A percentile compares a stretch with the other conserved stretches of the same genome.
Conservation (phyloP, 2,797 vertebrate species). For the Lepus townsendii region DNA sequence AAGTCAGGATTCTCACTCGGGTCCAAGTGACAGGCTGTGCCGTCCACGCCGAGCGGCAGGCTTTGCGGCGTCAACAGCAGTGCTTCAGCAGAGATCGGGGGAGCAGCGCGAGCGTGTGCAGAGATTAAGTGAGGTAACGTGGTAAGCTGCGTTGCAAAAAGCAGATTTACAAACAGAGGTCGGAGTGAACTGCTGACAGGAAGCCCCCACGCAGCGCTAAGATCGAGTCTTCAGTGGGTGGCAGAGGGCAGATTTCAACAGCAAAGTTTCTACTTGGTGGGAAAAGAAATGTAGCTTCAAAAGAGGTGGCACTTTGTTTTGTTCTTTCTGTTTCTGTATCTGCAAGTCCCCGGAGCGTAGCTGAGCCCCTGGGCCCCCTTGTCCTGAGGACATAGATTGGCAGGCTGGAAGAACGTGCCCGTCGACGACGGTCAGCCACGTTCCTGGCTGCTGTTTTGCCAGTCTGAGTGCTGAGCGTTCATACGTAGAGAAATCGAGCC, state of each 20-base stretch:
- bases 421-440: neutral
- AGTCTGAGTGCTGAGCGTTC: neutral
- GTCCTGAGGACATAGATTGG: neutral
- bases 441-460: neutral
- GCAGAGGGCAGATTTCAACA: constrained; percentile 1
- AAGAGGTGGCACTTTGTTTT: neutral
- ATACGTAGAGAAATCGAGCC: neutral
- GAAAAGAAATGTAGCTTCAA: neutral
- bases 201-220: constrained; percentile 20
- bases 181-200: neutral
- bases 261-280: neutral
- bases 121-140: neutral
- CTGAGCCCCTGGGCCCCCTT: neutral
- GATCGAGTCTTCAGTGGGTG: constrained; percentile 10
- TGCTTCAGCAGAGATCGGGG: neutral
- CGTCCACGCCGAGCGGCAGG: neutral
- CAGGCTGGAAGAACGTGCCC: neutral
- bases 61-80: neutral
- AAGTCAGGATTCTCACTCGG: neutral
- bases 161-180: neutral
- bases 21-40: neutral
- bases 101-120: neutral
- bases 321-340: neutral
- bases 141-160: neutral
- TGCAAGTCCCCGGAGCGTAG: neutral